Evolutionary conservation across 2,797 vertebrate genomes (phyloP).

Genomic region (Serranus cabrilla): DNA sequence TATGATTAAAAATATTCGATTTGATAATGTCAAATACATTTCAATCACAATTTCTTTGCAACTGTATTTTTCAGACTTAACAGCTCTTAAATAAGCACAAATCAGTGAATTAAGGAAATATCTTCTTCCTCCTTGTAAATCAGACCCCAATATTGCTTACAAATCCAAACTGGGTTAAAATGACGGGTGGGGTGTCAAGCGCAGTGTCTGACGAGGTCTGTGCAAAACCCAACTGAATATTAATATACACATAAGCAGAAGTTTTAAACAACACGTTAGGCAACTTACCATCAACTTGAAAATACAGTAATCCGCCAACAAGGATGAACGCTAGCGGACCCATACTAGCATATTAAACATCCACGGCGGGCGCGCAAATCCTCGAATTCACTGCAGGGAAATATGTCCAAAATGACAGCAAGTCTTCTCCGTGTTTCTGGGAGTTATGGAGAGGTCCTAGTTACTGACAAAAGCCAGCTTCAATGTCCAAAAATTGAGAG

Average conservation of each 20-base stretch:
- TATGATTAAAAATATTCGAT: background rate
- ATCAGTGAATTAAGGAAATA: background rate
- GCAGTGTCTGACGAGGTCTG: background rate
- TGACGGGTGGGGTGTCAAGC: background rate
- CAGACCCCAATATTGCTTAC: background rate
- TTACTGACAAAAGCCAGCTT: conserved; percentile 83
- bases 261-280: conserved; percentile 16
- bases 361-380: conserved; percentile 88
- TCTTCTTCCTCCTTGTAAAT: background rate
- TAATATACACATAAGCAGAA: background rate
- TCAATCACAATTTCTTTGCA: background rate
- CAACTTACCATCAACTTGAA: conserved; percentile 94
- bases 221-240: background rate
- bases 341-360: conserved; percentile 98
- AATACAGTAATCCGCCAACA: conserved; percentile 93
- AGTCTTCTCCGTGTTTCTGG: conserved; percentile 53
- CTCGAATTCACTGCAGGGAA: conserved; percentile 71
- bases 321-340: conserved; percentile 93
- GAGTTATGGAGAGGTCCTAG: conserved; percentile 81
- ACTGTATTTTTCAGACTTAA: background rate
- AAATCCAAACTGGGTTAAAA: background rate
- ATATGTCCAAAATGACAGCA: conserved; percentile 56
- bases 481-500: conserved; percentile 80
- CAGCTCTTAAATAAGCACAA: background rate
- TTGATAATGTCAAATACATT: background rate